phyloP scores from a whole-genome alignment of 2,888 invertebrate genomes.

The Osmoderma eremita region DNA sequence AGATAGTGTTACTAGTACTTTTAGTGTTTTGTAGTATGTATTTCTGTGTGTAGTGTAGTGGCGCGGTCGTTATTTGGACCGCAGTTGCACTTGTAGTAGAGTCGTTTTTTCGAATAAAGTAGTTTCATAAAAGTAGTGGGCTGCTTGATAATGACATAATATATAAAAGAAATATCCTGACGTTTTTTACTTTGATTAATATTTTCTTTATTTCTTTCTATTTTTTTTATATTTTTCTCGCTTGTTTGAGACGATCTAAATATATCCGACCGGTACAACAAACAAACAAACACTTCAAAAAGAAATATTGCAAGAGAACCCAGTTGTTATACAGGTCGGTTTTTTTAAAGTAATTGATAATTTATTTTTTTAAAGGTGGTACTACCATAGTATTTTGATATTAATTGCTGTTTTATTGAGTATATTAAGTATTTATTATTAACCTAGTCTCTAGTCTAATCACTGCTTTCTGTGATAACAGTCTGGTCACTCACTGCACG shows the following conservation, averaged over 20 bases:
- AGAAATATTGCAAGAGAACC: neutral
- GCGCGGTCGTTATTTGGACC: slow-evolving; percentile 50
- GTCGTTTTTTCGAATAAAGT: slow-evolving; percentile 68
- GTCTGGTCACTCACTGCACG: slow-evolving; percentile 63
- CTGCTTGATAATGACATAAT: slow-evolving; percentile 62
- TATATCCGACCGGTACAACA: slow-evolving; percentile 42
- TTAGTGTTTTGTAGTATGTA: slow-evolving; percentile 64
- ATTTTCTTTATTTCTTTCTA: no score
- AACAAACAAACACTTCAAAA: no score
- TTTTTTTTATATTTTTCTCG: slow-evolving; percentile 47
- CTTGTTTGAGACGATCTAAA: slow-evolving; percentile 47
- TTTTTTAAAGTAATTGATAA: slow-evolving; percentile 7
- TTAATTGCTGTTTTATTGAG: slow-evolving; percentile 48
- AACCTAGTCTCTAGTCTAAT: slow-evolving; percentile 56
- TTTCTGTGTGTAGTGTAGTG: slow-evolving; percentile 63
- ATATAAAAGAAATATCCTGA: slow-evolving; percentile 31
- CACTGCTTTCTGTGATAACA: slow-evolving; percentile 64
- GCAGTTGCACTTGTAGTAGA: slow-evolving; percentile 66
- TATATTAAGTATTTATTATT: slow-evolving; percentile 30
- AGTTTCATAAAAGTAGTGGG: slow-evolving; percentile 67
- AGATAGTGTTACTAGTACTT: slow-evolving; percentile 56
- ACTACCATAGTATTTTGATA: slow-evolving; percentile 34
- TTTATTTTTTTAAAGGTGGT: slow-evolving; percentile 13
- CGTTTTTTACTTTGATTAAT: slow-evolving; percentile 44
- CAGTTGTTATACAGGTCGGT: slow-evolving; percentile 16